A percentile compares a stretch with the other conserved stretches of the same genome.
phyloP scores from a whole-genome alignment of 2,888 invertebrate species.

The Aphidius colemani region DNA sequence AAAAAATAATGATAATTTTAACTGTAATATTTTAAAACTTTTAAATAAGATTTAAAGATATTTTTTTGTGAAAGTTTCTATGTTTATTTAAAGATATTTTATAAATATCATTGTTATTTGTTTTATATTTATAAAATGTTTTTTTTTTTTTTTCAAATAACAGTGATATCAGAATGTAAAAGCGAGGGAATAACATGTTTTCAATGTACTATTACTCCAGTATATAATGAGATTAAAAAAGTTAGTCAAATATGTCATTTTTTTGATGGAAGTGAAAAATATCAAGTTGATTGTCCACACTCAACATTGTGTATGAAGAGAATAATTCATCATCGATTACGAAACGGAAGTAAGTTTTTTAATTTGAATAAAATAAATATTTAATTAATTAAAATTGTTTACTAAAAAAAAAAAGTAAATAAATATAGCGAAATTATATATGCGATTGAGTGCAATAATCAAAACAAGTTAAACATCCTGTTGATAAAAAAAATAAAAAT shows the following conservation, averaged over 20 bases:
- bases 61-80: neutral
- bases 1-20: neutral
- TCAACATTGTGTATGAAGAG: slow-evolving; percentile 86
- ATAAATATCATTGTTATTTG: too few relatives aligned
- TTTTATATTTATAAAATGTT: neutral
- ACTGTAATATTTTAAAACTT: neutral
- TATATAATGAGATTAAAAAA: slow-evolving; percentile 64
- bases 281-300: slow-evolving; percentile 75
- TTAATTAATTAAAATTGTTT: too few relatives aligned
- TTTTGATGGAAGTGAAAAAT: slow-evolving; percentile 74
- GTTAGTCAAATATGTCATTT: slow-evolving; percentile 74
- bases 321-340: slow-evolving; percentile 62
- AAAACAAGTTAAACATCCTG: slow-evolving; percentile 6
- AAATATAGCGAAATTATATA: too few relatives aligned
- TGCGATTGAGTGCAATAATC: too few relatives aligned
- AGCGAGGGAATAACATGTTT: slow-evolving; percentile 70
- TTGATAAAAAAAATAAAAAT: neutral
- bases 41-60: neutral
- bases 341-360: slow-evolving; percentile 68
- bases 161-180: slow-evolving; percentile 52
- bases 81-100: too few relatives aligned
- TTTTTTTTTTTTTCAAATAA: slow-evolving; percentile 18
- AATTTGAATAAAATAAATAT: neutral
- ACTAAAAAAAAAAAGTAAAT: too few relatives aligned
- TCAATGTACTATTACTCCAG: slow-evolving; percentile 72